Conservation (phyloP, 2,888 invertebrate genomes). For the Anagyrus pseudococci region DNA sequence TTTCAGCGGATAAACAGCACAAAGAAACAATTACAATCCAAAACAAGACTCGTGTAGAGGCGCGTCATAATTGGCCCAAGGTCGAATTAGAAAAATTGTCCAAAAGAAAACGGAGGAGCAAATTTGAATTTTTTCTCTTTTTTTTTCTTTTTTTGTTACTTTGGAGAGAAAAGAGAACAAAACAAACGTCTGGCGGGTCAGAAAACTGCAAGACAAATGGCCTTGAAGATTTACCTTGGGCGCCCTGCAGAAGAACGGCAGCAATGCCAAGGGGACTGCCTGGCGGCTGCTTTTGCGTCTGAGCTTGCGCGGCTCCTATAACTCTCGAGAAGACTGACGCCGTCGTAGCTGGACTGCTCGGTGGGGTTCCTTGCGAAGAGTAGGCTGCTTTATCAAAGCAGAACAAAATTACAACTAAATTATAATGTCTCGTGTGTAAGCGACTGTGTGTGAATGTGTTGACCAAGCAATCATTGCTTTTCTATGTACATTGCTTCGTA, state of each 20-base stretch:
- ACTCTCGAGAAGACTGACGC: constrained; percentile 56
- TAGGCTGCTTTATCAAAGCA: constrained; percentile 42
- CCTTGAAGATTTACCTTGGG: constrained; percentile 58
- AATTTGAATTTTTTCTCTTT: constrained; percentile 9
- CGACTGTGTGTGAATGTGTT: too few species aligned
- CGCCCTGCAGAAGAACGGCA: constrained; percentile 61
- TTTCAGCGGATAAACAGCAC: too few species aligned
- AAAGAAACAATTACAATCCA: too few species aligned
- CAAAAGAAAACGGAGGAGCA: too few species aligned
- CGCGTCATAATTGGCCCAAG: too few species aligned
- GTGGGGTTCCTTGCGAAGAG: constrained; percentile 57
- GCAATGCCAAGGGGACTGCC: constrained; percentile 58
- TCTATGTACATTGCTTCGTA: too few species aligned
- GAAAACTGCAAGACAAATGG: not conserved
- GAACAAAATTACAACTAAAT: not conserved
- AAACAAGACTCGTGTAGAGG: too few species aligned
- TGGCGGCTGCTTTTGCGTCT: constrained; percentile 49
- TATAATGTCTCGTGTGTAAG: not conserved
- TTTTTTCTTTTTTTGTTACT: constrained; percentile 8
- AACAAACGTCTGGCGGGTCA: not conserved
- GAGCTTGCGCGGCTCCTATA: constrained; percentile 49
- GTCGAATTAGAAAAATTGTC: too few species aligned
- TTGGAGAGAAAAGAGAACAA: not conserved
- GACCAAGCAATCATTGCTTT: too few species aligned
- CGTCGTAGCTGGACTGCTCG: constrained; percentile 53